Evolutionary conservation across 1,140 invertebrate species (phyloP), one percentile per base, ranked within the genome.

Genomic region (Maconellicoccus hirsutus): DNA sequence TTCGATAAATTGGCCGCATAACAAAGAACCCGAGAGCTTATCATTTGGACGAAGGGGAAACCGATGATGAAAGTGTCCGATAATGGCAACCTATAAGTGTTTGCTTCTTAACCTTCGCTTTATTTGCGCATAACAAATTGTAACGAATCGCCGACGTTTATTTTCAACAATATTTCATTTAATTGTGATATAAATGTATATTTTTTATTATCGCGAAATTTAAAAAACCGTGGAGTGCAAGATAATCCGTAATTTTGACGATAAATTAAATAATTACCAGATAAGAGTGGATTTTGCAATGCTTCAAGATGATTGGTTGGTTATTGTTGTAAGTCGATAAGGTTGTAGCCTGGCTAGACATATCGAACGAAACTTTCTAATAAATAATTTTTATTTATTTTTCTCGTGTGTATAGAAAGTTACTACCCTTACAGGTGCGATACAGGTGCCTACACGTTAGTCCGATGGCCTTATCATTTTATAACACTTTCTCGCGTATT

Each of bases 81-180:
- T 52, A 52, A 52, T 52, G 42, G n/a, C 42, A 52, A 19, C 29
- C 6, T 16, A 52, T 16, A 19, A 52, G 42, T 52, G 42, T 52
- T 52, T 52, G 42, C 4, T 52, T 52, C 42, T 52, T 52, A 52
- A 52, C 42, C 42, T 52, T 52, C 42, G 42, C 6, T 52, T 52
- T 52, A 52, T 52, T 52, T 52, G 42, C 42, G 42, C n/a, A 52
- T 52, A 52, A 52, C n/a, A 52, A 52, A 8, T 52, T 52, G 42
- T 52, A 52, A 52, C 42, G 42, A 52, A 52, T 52, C 29, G 16
- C 42, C 42, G n/a, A 33, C 29, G 42, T 52, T 52, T 52, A 52
- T 52, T 52, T 52, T 52, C 42, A 19, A 52, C 6, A 16, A 16
- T 52, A 19, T 19, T 8, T 8, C 42, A 16, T 52, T 8, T 16